These are phyloP conservation scores for Ciona savignyi DNA, from an alignment of 23 tunicate species.

Conservation along the genomic window DNA sequence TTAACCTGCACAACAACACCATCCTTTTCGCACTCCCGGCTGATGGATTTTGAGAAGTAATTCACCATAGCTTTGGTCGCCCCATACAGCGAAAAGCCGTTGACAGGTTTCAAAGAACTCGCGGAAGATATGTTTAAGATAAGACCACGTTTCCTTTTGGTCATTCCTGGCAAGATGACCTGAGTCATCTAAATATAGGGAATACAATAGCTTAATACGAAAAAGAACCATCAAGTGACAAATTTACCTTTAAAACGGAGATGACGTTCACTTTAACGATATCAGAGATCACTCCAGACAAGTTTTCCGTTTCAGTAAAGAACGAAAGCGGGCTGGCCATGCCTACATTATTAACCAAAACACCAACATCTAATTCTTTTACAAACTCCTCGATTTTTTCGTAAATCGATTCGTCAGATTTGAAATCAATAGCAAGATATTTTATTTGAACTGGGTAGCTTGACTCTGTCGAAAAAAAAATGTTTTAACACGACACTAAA, in stretches of 20 bases:
- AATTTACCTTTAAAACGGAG: constrained; percentile 18
- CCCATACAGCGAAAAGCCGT: constrained; percentile 9
- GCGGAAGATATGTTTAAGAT: constrained; percentile 14
- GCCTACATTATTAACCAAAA: constrained; percentile 42
- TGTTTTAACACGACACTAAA: not conserved
- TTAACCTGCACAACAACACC: constrained; percentile 37
- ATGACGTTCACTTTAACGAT: constrained; percentile 1
- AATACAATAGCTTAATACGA: too few relatives aligned
- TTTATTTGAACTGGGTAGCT: not conserved
- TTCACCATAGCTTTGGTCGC: constrained; percentile 33
- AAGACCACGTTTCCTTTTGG: too few relatives aligned
- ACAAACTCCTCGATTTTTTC: constrained; percentile 17
- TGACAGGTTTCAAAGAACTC: not conserved
- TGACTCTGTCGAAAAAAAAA: constrained; percentile 1
- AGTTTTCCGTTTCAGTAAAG: constrained; percentile 4
- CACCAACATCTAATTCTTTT: constrained; percentile 17
- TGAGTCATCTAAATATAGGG: not conserved
- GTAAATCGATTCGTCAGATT: not conserved
- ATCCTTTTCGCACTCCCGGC: constrained; percentile 19
- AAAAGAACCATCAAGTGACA: too few relatives aligned
- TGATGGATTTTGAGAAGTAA: constrained; percentile 39
- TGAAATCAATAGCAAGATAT: constrained; percentile 21
- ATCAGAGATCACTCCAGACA: not conserved
- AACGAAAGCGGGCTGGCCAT: not conserved
- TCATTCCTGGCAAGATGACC: constrained; percentile 5